phyloP scores from a whole-genome alignment of 2,113 vertebrate species.

The Salvator merianae region DNA sequence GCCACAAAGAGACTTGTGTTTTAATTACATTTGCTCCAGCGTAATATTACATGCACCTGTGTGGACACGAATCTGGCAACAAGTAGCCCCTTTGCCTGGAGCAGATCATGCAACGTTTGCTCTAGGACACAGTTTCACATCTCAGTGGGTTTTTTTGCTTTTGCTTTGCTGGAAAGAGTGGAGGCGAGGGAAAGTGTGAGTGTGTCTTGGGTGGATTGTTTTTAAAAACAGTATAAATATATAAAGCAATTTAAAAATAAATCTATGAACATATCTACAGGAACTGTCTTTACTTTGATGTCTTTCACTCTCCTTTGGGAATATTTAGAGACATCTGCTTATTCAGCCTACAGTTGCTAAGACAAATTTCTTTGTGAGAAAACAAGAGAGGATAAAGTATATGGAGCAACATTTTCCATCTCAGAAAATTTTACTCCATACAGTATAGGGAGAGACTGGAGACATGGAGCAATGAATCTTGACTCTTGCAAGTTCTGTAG shows the following conservation, averaged over 20 bases:
- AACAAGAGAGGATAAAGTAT: background rate
- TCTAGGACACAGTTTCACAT: slow-evolving; percentile 42
- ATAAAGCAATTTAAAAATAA: slow-evolving; percentile 67
- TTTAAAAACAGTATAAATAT: slow-evolving; percentile 69
- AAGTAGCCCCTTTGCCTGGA: slow-evolving; percentile 33
- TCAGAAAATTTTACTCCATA: background rate
- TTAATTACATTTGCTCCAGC: slow-evolving; percentile 44
- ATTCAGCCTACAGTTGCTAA: background rate
- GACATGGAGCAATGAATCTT: too few relatives aligned
- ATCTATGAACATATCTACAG: slow-evolving; percentile 59
- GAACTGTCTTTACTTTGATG: background rate
- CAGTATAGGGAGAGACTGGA: background rate
- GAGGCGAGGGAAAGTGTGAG: slow-evolving; percentile 35
- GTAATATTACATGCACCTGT: slow-evolving; percentile 44
- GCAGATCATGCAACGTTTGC: slow-evolving; percentile 39
- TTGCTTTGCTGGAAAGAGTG: slow-evolving; percentile 62
- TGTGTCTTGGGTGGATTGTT: slow-evolving; percentile 42
- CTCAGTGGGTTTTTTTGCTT: slow-evolving; percentile 32
- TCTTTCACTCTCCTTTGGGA: background rate
- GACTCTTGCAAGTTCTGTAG: too few relatives aligned
- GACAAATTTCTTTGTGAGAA: background rate
- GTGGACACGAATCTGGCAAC: slow-evolving; percentile 33
- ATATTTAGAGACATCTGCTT: accelerated
- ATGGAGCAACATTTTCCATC: background rate
- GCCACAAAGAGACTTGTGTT: slow-evolving; percentile 26